phyloP scores from a whole-genome alignment of 2,888 invertebrate species.

The Steromphala cineraria region DNA sequence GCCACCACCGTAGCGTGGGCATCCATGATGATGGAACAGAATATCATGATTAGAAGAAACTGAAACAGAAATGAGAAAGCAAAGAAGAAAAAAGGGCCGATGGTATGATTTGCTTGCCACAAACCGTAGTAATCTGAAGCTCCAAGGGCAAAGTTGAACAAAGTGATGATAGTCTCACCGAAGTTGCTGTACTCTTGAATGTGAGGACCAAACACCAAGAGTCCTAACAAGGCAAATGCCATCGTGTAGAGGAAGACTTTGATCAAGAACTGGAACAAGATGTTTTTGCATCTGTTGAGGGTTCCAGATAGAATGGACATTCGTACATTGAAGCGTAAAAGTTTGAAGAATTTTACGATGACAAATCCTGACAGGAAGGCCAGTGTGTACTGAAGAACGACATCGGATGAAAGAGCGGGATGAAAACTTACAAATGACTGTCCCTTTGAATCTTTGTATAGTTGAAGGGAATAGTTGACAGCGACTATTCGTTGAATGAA shows the following conservation, averaged over 20 bases:
- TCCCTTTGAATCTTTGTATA: slow-evolving; percentile 32
- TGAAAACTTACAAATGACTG: slow-evolving; percentile 53
- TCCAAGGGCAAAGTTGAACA: slow-evolving; percentile 50
- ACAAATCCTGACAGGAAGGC: slow-evolving; percentile 49
- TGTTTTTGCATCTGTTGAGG: slow-evolving; percentile 30
- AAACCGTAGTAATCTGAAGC: slow-evolving; percentile 48
- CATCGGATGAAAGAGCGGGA: slow-evolving; percentile 49
- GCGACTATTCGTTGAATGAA: slow-evolving; percentile 50
- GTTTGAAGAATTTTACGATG: slow-evolving; percentile 53
- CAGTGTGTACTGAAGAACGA: slow-evolving; percentile 46
- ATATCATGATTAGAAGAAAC: slow-evolving; percentile 47
- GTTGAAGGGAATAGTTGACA: slow-evolving; percentile 37
- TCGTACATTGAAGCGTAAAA: slow-evolving; percentile 51
- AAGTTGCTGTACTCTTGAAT: slow-evolving; percentile 40
- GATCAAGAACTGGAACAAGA: slow-evolving; percentile 39
- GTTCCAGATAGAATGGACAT: slow-evolving; percentile 46
- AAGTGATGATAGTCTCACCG: slow-evolving; percentile 33
- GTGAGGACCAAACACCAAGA: slow-evolving; percentile 42
- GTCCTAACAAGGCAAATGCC: slow-evolving; percentile 47
- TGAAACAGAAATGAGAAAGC: slow-evolving; percentile 42
- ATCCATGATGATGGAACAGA: slow-evolving; percentile 50
- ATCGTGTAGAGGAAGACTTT: slow-evolving; percentile 36
- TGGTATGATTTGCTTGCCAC: slow-evolving; percentile 30
- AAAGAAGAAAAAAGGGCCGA: slow-evolving; percentile 53
- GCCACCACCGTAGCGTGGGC: slow-evolving; percentile 40